phyloP scores from a whole-genome alignment of 2,888 invertebrate genomes.

The Vesta saturnalis region DNA sequence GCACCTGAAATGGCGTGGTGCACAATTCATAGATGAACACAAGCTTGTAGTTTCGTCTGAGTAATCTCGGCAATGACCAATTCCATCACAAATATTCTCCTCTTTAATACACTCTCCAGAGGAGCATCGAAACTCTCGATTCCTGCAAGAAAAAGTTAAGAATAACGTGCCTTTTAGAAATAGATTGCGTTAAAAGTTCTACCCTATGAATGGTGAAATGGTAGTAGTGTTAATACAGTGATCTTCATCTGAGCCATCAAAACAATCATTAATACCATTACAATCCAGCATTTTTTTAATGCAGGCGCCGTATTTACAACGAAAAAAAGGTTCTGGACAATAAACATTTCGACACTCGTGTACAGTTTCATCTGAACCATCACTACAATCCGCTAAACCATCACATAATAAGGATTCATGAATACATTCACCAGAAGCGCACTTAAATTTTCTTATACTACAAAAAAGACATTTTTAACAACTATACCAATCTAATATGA shows the following conservation, averaged over 20 bases:
- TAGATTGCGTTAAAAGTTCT: too few relatives aligned
- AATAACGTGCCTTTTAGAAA: too few relatives aligned
- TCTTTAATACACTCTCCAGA: conserved; percentile 57
- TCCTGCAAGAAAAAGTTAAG: neutral
- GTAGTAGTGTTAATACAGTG: neutral
- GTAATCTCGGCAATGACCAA: conserved; percentile 60
- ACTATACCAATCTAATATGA: neutral
- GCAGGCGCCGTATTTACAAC: conserved; percentile 55
- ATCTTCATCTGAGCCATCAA: conserved; percentile 60
- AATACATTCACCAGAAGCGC: conserved; percentile 59
- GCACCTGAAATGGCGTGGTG: conserved; percentile 48
- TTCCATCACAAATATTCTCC: conserved; percentile 65
- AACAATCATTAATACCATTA: conserved; percentile 62
- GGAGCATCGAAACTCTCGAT: conserved; percentile 45
- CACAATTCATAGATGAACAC: conserved; percentile 39
- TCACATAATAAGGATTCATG: conserved; percentile 59
- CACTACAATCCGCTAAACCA: conserved; percentile 60
- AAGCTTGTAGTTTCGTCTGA: conserved; percentile 56
- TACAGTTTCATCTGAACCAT: conserved; percentile 62
- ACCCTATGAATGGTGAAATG: neutral
- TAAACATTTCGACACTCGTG: conserved; percentile 43
- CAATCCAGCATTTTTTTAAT: conserved; percentile 64
- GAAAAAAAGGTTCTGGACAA: conserved; percentile 47
- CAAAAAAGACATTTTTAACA: neutral
- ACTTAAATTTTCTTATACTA: conserved; percentile 33